These are phyloP conservation scores for Champsocephalus esox DNA, from an alignment of 2,797 vertebrate genomes.

Conservation along the genomic window DNA sequence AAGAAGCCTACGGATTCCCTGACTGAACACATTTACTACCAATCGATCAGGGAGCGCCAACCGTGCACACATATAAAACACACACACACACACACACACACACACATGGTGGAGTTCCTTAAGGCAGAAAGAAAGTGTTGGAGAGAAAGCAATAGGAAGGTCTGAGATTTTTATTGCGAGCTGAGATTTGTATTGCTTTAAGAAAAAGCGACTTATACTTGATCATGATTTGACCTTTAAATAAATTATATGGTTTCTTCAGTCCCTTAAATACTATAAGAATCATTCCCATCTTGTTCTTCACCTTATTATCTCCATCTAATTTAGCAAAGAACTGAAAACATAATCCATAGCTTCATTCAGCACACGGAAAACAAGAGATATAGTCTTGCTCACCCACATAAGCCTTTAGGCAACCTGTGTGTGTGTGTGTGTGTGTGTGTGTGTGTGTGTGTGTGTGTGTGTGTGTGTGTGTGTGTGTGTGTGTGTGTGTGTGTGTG, in stretches of 20 bases:
- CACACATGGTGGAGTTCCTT: slow-evolving; percentile 32
- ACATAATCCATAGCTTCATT: neutral
- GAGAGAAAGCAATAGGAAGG: slow-evolving; percentile 35
- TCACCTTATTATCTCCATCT: neutral
- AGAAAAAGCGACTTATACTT: too few relatives aligned
- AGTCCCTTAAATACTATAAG: too few relatives aligned
- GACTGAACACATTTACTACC: slow-evolving; percentile 84
- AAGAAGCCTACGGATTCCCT: slow-evolving; percentile 81
- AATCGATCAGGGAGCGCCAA: slow-evolving; percentile 82
- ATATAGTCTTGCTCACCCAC: neutral
- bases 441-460: neutral
- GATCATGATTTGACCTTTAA: slow-evolving; percentile 13
- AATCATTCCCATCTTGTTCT: neutral
- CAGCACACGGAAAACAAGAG: neutral
- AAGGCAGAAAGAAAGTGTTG: slow-evolving; percentile 26
- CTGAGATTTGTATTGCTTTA: neutral
- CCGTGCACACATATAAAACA: slow-evolving; percentile 55
- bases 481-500: slow-evolving; percentile 21
- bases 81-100: slow-evolving; percentile 36
- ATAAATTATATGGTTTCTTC: slow-evolving; percentile 9
- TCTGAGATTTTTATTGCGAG: too few relatives aligned
- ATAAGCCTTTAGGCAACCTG: slow-evolving; percentile 7
- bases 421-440: slow-evolving; percentile 30
- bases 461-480: slow-evolving; percentile 16
- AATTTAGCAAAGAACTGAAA: neutral